A percentile compares a stretch with the other conserved stretches of the same genome.
These are phyloP conservation scores for Eupeodes corollae DNA, from an alignment of 1,140 invertebrate genomes.

Conservation along the genomic window DNA sequence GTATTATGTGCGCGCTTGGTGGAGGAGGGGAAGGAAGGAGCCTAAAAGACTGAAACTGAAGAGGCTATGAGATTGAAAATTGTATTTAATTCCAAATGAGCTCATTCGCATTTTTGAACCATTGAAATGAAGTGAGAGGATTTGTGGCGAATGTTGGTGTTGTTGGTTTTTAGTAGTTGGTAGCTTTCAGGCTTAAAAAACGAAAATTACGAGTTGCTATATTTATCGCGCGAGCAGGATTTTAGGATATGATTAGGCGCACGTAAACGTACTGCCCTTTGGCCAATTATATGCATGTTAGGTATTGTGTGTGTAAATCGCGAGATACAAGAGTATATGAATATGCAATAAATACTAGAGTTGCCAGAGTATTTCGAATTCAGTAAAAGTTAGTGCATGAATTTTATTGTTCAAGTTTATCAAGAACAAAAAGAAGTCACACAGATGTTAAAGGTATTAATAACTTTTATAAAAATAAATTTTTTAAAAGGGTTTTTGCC, in stretches of 20 bases:
- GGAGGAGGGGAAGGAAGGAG: too few relatives aligned
- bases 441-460: too few relatives aligned
- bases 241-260: slow-evolving; percentile 3
- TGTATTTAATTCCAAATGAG: too few relatives aligned
- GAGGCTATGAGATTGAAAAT: not conserved
- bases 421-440: too few relatives aligned
- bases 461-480: too few relatives aligned
- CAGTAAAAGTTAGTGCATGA: too few relatives aligned
- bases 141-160: too few relatives aligned
- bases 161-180: not conserved
- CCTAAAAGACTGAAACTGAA: not conserved
- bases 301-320: not conserved
- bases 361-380: too few relatives aligned
- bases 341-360: not conserved
- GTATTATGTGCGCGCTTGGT: not conserved
- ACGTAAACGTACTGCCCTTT: not conserved
- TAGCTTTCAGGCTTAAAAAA: too few relatives aligned
- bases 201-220: not conserved
- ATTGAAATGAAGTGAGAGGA: not conserved
- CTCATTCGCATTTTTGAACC: too few relatives aligned
- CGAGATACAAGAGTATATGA: not conserved
- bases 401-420: too few relatives aligned
- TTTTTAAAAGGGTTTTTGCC: too few relatives aligned
- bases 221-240: not conserved
- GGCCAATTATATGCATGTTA: not conserved